Percentiles rank a stretch among this genome's conserved stretches.
These are phyloP conservation scores for Drosophila asahinai DNA, from an alignment of 1,140 invertebrate species.

Conservation along the genomic window DNA sequence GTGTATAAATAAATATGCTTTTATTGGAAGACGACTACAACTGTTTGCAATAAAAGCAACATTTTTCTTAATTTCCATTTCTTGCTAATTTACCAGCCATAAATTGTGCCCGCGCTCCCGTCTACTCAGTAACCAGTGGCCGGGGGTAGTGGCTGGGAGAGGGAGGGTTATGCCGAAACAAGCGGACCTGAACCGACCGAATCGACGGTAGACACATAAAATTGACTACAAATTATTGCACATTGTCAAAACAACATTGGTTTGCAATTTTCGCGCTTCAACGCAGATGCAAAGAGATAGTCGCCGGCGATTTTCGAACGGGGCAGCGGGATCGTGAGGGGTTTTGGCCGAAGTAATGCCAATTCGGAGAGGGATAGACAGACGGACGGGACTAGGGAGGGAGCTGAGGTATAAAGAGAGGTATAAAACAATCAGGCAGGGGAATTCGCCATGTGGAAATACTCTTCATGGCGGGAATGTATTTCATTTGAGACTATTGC, in stretches of 20 bases:
- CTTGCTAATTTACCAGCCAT: constrained; percentile 82
- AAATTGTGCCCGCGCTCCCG: constrained; percentile 61
- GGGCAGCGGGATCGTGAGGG: not conserved
- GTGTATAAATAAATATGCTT: constrained; percentile 79
- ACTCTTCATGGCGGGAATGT: constrained; percentile 20
- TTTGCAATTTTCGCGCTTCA: constrained; percentile 83
- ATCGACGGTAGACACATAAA: constrained; percentile 79
- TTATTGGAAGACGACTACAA: constrained; percentile 82
- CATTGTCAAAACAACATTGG: constrained; percentile 83
- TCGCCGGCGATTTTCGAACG: constrained; percentile 16
- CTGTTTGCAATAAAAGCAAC: constrained; percentile 83
- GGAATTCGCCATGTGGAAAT: constrained; percentile 34
- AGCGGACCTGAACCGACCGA: constrained; percentile 69
- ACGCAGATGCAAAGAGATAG: constrained; percentile 70
- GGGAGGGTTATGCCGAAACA: constrained; percentile 44
- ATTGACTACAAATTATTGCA: constrained; percentile 83
- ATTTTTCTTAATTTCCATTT: constrained; percentile 84
- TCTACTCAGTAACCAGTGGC: constrained; percentile 30
- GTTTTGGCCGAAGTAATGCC: constrained; percentile 6
- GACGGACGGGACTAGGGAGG: not conserved
- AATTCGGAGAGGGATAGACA: constrained; percentile 3
- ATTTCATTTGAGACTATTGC: not conserved
- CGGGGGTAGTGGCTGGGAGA: not conserved
- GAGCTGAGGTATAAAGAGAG: not conserved
- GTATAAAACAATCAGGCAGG: constrained; percentile 40